Evolutionary conservation across 2,888 invertebrate genomes (phyloP).

Genomic region (Sarcophaga carnaria): DNA sequence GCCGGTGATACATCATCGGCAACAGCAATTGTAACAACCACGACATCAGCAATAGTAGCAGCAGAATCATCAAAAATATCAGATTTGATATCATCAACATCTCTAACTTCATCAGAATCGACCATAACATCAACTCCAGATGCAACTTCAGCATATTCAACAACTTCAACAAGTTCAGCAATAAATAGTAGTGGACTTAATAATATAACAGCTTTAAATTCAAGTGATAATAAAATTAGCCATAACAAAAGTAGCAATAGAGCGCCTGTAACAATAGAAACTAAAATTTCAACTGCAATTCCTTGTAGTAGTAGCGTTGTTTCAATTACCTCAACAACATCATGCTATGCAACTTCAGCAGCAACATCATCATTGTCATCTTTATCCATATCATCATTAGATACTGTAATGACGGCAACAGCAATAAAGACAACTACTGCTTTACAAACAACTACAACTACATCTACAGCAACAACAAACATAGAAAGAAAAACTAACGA

Average conservation of each 20-base stretch:
- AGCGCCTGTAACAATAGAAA: constrained; percentile 32
- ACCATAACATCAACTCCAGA: constrained; percentile 15
- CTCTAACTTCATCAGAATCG: neutral
- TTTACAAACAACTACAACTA: no score
- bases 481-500: neutral
- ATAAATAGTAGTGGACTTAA: constrained; percentile 48
- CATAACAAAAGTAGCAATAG: constrained; percentile 50
- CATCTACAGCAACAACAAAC: neutral
- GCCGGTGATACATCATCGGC: neutral
- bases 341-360: constrained; percentile 39
- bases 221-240: constrained; percentile 54
- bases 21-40: neutral
- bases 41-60: neutral
- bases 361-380: constrained; percentile 43
- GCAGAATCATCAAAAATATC: neutral
- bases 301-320: constrained; percentile 19
- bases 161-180: constrained; percentile 34
- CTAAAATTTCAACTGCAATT: constrained; percentile 34
- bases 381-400: neutral
- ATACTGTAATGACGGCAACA: neutral
- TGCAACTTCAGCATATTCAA: constrained; percentile 11
- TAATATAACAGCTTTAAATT: constrained; percentile 52
- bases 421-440: neutral
- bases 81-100: neutral
- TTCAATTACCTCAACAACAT: constrained; percentile 58